Conservation (phyloP, 2,797 vertebrate genomes). For the Sebastes nivosus region DNA sequence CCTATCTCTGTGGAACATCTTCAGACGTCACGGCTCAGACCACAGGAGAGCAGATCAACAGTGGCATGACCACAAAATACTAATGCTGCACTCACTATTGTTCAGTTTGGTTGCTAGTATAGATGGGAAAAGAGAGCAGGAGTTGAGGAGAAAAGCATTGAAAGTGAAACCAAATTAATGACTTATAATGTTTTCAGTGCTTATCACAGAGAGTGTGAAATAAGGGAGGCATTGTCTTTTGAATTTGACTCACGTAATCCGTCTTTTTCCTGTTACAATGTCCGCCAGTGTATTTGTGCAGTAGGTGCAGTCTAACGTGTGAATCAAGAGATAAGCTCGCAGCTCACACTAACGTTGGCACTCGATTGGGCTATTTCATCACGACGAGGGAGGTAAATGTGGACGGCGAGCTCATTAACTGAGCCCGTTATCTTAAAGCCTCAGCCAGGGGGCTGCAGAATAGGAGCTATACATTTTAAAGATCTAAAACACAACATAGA, state of each 20-base stretch:
- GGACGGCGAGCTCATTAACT: conserved; percentile 39
- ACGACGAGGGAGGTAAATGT: background rate
- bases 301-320: conserved; percentile 44
- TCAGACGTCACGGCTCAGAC: conserved; percentile 26
- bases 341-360: conserved; percentile 31
- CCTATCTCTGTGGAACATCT: conserved; percentile 29
- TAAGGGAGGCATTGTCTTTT: conserved; percentile 39
- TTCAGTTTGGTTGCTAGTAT: background rate
- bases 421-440: conserved; percentile 34
- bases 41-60: background rate
- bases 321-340: conserved; percentile 58
- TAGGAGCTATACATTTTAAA: background rate
- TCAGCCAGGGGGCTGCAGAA: background rate
- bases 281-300: conserved; percentile 39
- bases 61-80: background rate
- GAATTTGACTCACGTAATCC: conserved; percentile 37
- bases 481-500: background rate
- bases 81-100: background rate
- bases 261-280: conserved; percentile 17
- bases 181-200: conserved; percentile 1
- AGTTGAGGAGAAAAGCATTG: background rate
- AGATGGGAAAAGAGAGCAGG: background rate
- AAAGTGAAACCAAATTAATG: background rate
- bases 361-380: conserved; percentile 7
- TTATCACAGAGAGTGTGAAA: conserved; percentile 6